Base-by-base conservation (phyloP, 2,113 vertebrate species). In the Axis porcinus region DNA sequence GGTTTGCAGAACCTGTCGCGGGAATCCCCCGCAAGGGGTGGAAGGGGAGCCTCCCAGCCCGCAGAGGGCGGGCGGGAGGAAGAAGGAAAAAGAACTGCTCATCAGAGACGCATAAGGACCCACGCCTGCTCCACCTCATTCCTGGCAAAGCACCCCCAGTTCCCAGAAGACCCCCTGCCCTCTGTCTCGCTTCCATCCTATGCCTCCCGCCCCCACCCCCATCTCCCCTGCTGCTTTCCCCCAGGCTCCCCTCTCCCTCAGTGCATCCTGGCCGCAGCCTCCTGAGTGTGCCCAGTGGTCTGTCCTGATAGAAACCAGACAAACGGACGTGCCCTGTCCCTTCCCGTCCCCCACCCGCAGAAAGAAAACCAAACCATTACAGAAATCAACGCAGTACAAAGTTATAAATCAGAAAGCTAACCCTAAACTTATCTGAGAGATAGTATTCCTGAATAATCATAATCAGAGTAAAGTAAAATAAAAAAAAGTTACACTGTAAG, bases 331-430 rank as follows among this genome's bases (percentile, higher is more conserved):
- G 85, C 82, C 85, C 33, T 57, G 82, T 90, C 82, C 94, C 90
- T 27, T 60, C 86, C 92, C 15, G 2, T 45, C 36, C 95, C 96
- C 90, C 81, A 86, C 81, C 91, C 89, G 55, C 60, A 15, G 83
- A 50, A 50, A 36, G 87, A 96, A 55, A 96, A 45, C 45, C 97
- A 99, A 99, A 95, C 97, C 89, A 0, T 95, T 93, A 96, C 87
- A 97, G 91, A 97, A 97, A 97, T 84, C 97, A 98, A 98, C 95
- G 1, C 96, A 96, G 95, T 98, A 99, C 98, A 98, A 98, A 99
- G 98, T 98, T 98, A 97, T 94, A 99, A 97, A 98, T 98, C 98
- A 99, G 98, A 98, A 99, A 98, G 89, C 98, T 99, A 99, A 97
- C 97, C 98, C 97, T 98, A 98, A 94, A 97, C 94, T 94, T 98